phyloP scores from a whole-genome alignment of 2,113 vertebrate species.

The Gobiocypris rarus region DNA sequence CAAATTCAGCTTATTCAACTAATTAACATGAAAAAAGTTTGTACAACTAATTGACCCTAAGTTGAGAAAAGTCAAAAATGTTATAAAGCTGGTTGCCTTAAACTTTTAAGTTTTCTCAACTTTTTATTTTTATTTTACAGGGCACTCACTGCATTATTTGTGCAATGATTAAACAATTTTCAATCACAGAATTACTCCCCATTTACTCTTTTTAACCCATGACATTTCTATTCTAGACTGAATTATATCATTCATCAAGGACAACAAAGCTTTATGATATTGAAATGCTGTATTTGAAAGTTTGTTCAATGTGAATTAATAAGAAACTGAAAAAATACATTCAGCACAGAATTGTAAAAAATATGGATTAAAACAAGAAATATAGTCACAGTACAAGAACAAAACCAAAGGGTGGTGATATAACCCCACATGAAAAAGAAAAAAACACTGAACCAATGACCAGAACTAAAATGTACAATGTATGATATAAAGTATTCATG shows the following conservation, averaged over 20 bases:
- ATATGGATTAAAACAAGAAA: background rate
- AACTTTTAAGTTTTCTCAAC: too few species aligned
- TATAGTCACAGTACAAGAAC: background rate
- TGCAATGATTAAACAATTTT: background rate
- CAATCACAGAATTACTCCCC: background rate
- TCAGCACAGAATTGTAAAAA: background rate
- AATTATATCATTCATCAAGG: background rate
- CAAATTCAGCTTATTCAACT: too few species aligned
- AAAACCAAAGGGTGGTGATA: slow-evolving; percentile 5
- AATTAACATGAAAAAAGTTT: too few species aligned
- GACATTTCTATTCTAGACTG: background rate
- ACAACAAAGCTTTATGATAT: background rate
- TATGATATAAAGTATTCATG: background rate
- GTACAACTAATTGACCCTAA: too few species aligned
- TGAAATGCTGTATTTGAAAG: background rate
- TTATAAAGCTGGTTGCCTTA: too few species aligned
- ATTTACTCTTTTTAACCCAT: background rate
- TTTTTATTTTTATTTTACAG: too few species aligned
- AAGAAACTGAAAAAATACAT: slow-evolving; percentile 17
- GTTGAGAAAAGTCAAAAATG: too few species aligned
- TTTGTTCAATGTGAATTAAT: slow-evolving; percentile 9
- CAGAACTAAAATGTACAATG: slow-evolving; percentile 3
- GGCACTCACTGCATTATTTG: background rate
- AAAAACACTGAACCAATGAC: background rate
- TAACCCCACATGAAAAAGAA: background rate